phyloP scores from a whole-genome alignment of 2,797 vertebrate genomes.

The Argya squamiceps region DNA sequence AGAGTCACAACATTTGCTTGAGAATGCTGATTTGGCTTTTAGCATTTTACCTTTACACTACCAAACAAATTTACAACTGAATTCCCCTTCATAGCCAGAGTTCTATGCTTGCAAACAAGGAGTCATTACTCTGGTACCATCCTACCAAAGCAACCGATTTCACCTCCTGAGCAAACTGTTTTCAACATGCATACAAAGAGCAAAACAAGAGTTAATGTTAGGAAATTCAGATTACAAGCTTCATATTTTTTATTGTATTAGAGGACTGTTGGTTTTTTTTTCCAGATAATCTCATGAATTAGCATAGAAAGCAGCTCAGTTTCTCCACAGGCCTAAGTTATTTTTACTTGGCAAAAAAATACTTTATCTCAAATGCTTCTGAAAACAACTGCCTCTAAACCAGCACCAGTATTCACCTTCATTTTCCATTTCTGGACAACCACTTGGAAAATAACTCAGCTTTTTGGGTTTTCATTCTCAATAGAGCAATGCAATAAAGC shows the following conservation, averaged over 20 bases:
- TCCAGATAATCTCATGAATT: not conserved
- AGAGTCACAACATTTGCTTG: not conserved
- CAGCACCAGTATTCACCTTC: not conserved
- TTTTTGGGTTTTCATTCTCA: not conserved
- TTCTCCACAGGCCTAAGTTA: not conserved
- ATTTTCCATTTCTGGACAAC: not conserved
- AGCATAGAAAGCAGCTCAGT: not conserved
- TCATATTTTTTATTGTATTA: not conserved
- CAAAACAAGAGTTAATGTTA: not conserved
- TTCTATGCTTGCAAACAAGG: not conserved
- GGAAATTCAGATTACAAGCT: not conserved
- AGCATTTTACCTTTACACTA: not conserved
- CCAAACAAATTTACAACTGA: not conserved
- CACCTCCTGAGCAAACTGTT: not conserved
- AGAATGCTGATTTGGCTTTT: not conserved
- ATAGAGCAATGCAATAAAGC: not conserved
- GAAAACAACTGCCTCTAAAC: not conserved
- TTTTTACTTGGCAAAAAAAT: not conserved
- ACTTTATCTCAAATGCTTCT: not conserved
- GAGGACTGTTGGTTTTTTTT: not conserved
- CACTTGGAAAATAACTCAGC: not conserved
- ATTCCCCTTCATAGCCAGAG: not conserved
- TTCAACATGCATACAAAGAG: accelerated
- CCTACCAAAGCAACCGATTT: not conserved
- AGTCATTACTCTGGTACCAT: not conserved